These are phyloP conservation scores for Cryptoblepharus egeriae DNA, from an alignment of 2,797 vertebrate species.

Conservation along the genomic window DNA sequence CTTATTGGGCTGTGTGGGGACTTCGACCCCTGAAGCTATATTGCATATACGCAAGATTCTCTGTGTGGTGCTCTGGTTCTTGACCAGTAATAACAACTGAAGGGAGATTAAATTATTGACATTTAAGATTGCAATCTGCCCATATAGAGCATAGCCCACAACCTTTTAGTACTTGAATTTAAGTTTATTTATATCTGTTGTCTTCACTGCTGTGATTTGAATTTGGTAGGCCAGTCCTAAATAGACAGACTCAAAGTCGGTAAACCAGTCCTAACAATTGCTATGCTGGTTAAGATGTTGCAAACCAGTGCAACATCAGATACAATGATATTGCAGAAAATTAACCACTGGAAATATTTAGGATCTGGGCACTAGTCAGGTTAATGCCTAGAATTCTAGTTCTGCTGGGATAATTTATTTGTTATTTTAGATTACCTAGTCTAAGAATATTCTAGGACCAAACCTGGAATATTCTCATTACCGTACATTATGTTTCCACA, in stretches of 20 bases:
- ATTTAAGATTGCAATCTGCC: neutral
- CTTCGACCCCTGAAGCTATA: neutral
- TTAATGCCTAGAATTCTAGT: neutral
- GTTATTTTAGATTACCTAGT: neutral
- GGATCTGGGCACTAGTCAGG: neutral
- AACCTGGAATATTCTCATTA: neutral
- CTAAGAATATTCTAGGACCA: neutral
- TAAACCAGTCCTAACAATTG: neutral
- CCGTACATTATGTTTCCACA: neutral
- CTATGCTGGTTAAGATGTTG: neutral
- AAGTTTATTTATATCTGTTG: neutral
- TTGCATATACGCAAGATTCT: neutral
- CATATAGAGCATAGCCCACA: neutral
- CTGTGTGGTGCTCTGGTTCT: neutral
- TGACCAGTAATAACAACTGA: neutral
- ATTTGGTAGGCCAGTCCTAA: neutral
- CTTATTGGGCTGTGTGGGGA: neutral
- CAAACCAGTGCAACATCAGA: neutral
- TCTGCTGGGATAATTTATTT: neutral
- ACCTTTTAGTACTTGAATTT: neutral
- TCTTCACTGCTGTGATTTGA: neutral
- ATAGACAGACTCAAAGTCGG: no score
- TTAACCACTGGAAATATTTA: neutral
- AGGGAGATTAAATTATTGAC: neutral
- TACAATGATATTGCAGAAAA: slow-evolving; percentile 1